Evolutionary conservation across 1,140 invertebrate genomes (phyloP), one percentile per base, ranked within the genome.

Genomic region (Onthophagus taurus): DNA sequence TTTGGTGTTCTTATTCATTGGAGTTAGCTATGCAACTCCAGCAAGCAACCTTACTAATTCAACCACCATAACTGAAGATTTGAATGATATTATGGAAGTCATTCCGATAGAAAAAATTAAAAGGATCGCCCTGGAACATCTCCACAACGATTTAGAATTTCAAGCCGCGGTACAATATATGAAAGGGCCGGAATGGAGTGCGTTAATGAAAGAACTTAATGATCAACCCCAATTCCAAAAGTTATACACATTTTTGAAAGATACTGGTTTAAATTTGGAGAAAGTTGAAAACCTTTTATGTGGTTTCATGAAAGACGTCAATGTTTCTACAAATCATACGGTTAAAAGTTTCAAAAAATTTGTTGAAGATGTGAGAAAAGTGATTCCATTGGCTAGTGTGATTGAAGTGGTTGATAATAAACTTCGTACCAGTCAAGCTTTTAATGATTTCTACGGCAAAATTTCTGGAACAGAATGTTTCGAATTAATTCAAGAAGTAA

Each of bases 41-140:
- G n/a, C n/a, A n/a, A n/a, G n/a, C n/a, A n/a, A n/a, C n/a, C n/a
- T n/a, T n/a, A n/a, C n/a, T n/a, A n/a, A n/a, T n/a, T n/a, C n/a
- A n/a, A n/a, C n/a, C n/a, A n/a, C n/a, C n/a, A n/a, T n/a, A n/a
- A n/a, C n/a, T n/a, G n/a, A n/a, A n/a, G 52, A 52, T 18, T 31
- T 52, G 6, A 20, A 45, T n/a, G 52, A 54, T 24, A 51, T 51
- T 20, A 21, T 51, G 6, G 46, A 42, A 16, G 42, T 54, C 16
- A 21, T 54, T 8, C 52, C 52, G 5, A 29, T 49, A 14, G 49
- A 46, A 16, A 24, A 54, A 12, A 45, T 54, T 12, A 44, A 45
- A 12, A 47, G 44, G 17, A 45, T 54, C 29, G 43, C 44, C 31
- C 19, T 47, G 7, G 21, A 46, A 19, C 47, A 54, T 36, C 19